phyloP scores from a whole-genome alignment of 2,888 invertebrate genomes.

The Drosophila setosimentum region DNA sequence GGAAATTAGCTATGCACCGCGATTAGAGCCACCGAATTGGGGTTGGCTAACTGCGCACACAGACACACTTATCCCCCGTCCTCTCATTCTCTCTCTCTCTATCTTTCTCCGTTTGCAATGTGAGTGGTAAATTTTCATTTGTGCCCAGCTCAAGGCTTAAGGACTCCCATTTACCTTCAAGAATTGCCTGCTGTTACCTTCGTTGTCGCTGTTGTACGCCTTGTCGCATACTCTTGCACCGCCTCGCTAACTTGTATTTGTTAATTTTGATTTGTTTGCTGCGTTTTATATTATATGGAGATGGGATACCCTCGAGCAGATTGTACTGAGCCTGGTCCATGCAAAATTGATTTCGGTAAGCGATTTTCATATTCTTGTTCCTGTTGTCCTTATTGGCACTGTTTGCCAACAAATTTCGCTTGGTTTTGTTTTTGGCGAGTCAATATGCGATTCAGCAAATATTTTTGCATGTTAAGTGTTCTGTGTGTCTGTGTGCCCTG shows the following conservation, averaged over 20 bases:
- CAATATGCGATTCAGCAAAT: constrained; percentile 77
- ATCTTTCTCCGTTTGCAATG: not conserved
- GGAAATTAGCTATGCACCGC: constrained; percentile 41
- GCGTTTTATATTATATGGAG: constrained; percentile 54
- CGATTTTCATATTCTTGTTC: constrained; percentile 27
- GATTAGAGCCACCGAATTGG: constrained; percentile 13
- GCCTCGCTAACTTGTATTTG: constrained; percentile 56
- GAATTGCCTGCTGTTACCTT: constrained; percentile 33
- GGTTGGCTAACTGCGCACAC: constrained; percentile 14
- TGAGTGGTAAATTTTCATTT: constrained; percentile 57
- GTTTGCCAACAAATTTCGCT: constrained; percentile 75
- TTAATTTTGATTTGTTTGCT: constrained; percentile 78
- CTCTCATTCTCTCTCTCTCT: not conserved
- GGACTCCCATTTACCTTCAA: constrained; percentile 13
- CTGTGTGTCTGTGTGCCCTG: constrained; percentile 37
- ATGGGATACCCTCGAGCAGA: not conserved
- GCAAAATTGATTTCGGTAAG: constrained; percentile 70
- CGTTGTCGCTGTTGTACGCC: constrained; percentile 22
- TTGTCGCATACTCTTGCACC: not conserved
- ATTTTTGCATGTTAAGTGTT: constrained; percentile 69
- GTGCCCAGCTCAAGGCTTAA: constrained; percentile 33
- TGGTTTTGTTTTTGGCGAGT: constrained; percentile 60
- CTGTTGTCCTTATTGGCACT: constrained; percentile 42
- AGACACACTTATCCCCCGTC: not conserved
- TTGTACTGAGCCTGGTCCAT: constrained; percentile 25